phyloP scores from a whole-genome alignment of 2,113 vertebrate genomes.

The Lophura nycthemera region DNA sequence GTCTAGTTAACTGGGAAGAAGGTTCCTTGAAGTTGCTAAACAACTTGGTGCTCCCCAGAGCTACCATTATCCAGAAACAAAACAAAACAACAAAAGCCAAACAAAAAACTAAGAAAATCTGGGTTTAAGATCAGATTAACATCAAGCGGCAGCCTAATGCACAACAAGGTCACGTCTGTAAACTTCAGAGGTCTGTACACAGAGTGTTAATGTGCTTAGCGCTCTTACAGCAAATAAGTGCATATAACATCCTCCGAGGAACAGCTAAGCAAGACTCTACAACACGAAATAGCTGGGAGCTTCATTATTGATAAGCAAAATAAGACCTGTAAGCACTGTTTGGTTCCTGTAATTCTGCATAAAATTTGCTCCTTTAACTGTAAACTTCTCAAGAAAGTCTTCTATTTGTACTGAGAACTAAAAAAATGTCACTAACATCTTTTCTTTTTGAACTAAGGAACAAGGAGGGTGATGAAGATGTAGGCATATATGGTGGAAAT shows the following conservation, averaged over 20 bases:
- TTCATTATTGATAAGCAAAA: not conserved
- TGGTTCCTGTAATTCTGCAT: not conserved
- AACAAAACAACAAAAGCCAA: not conserved
- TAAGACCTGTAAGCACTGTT: not conserved
- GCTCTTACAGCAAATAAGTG: not conserved
- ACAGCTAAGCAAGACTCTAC: not conserved
- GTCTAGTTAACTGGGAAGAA: not conserved
- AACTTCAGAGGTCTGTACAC: not conserved
- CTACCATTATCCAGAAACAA: not conserved
- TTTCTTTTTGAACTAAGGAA: not conserved
- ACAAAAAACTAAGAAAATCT: not conserved
- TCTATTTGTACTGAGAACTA: not conserved
- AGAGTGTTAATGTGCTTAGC: not conserved
- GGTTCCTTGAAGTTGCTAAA: not conserved
- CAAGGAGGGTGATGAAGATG: fast-evolving
- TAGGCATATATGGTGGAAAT: not conserved
- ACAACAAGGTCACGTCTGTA: not conserved
- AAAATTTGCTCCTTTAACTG: not conserved
- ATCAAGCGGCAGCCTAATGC: not conserved
- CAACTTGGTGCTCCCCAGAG: not conserved
- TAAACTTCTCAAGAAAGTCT: not conserved
- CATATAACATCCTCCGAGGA: not conserved
- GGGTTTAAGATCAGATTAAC: not conserved
- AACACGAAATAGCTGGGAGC: not conserved
- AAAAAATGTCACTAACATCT: not conserved